A percentile compares a stretch with the other conserved stretches of the same genome.
Conservation (phyloP, 2,113 vertebrate genomes). For the Clarias batrachus region DNA sequence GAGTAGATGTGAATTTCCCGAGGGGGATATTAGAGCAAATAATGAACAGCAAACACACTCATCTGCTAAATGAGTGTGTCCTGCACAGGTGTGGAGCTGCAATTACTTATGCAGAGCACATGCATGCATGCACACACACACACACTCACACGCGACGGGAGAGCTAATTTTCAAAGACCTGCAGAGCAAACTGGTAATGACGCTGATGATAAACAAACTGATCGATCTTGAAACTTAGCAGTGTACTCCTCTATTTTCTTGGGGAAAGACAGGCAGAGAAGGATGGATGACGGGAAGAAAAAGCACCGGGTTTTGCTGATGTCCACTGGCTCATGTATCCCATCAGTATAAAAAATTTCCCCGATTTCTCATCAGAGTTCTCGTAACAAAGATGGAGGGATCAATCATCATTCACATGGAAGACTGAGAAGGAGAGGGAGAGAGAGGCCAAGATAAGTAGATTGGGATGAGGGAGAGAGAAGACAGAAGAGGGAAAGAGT, state of each 20-base stretch:
- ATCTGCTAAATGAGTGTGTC: constrained; percentile 35
- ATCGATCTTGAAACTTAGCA: neutral
- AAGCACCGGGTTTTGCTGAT: neutral
- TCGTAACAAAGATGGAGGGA: neutral
- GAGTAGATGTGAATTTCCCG: neutral
- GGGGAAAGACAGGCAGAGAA: neutral
- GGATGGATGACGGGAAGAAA: neutral
- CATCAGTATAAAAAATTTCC: neutral
- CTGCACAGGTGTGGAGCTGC: constrained; percentile 7
- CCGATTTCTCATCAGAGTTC: neutral
- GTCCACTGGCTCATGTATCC: neutral
- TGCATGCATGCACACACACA: neutral
- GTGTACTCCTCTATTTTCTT: neutral
- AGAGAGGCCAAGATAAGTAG: neutral
- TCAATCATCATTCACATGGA: neutral
- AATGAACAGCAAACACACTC: constrained; percentile 30
- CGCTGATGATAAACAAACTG: neutral
- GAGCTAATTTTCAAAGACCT: neutral
- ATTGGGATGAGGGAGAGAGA: neutral
- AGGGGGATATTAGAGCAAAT: constrained; percentile 31
- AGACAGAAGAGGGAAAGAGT: neutral
- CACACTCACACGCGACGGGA: neutral
- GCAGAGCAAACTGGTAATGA: constrained; percentile 3
- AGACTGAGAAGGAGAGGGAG: neutral
- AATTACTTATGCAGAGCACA: constrained; percentile 30